Evolutionary conservation across 2,797 vertebrate species (phyloP).

Genomic region (Numenius phaeopus): DNA sequence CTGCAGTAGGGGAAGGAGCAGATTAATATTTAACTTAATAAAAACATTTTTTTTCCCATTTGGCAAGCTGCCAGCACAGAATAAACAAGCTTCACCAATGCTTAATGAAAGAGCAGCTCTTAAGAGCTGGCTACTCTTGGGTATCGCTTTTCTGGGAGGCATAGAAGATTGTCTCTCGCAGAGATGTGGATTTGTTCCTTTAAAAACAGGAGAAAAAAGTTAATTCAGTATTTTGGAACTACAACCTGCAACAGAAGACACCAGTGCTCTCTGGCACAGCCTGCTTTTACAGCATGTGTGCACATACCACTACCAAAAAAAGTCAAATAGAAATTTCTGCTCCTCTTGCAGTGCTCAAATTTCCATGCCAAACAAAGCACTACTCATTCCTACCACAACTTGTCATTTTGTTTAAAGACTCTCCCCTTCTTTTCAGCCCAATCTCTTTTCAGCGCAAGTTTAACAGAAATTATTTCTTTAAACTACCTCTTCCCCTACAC

Average conservation of each 20-base stretch:
- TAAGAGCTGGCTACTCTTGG: not conserved
- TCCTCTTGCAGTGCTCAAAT: not conserved
- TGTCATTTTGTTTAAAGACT: not conserved
- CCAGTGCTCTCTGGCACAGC: not conserved
- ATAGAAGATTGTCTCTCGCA: not conserved
- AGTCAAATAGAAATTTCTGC: not conserved
- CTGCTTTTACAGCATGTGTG: not conserved
- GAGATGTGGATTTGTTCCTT: not conserved
- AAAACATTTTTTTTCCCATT: not conserved
- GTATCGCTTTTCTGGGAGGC: not conserved
- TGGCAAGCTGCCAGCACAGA: not conserved
- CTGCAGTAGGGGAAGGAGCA: not conserved
- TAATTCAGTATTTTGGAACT: not conserved
- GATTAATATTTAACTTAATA: not conserved
- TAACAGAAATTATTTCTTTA: not conserved
- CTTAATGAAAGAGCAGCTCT: not conserved
- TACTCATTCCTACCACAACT: not conserved
- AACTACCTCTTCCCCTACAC: not conserved
- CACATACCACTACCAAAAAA: not conserved
- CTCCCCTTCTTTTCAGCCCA: not conserved
- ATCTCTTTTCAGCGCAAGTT: not conserved
- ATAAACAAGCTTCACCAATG: not conserved
- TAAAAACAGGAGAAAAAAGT: not conserved
- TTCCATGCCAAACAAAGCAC: not conserved
- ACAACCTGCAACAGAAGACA: not conserved